These are phyloP conservation scores for Pipra filicauda DNA, from an alignment of 2,113 vertebrate species.

Conservation along the genomic window DNA sequence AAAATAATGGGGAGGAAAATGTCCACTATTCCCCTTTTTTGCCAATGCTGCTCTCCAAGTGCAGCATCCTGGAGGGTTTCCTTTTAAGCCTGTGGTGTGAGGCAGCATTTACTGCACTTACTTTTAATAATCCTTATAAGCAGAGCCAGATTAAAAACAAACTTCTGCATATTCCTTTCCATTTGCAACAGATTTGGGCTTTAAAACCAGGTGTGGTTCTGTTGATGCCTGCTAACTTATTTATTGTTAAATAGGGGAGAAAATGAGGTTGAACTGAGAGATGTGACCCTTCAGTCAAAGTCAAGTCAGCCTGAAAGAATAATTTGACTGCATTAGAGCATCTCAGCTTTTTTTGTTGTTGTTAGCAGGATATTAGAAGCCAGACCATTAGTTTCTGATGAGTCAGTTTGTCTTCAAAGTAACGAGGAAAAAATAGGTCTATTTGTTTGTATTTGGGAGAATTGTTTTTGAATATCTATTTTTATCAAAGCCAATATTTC, in stretches of 20 bases:
- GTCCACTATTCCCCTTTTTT: not conserved
- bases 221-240: not conserved
- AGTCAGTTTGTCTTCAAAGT: not conserved
- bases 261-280: not conserved
- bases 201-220: not conserved
- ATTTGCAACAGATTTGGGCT: not conserved
- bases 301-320: not conserved
- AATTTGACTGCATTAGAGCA: not conserved
- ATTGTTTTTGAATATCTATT: not conserved
- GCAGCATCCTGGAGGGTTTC: not conserved
- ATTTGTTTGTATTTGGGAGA: not conserved
- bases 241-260: not conserved
- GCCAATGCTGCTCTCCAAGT: not conserved
- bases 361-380: not conserved
- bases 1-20: not conserved
- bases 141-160: not conserved
- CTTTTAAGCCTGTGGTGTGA: not conserved
- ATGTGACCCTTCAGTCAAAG: not conserved
- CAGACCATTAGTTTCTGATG: not conserved
- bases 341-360: not conserved
- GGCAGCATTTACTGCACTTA: not conserved
- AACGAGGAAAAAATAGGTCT: not conserved
- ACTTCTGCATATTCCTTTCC: not conserved
- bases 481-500: not conserved
- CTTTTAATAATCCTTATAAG: not conserved